Evolutionary conservation across 2,797 vertebrate genomes (phyloP).

Genomic region (Euphonia xanthogaster): DNA sequence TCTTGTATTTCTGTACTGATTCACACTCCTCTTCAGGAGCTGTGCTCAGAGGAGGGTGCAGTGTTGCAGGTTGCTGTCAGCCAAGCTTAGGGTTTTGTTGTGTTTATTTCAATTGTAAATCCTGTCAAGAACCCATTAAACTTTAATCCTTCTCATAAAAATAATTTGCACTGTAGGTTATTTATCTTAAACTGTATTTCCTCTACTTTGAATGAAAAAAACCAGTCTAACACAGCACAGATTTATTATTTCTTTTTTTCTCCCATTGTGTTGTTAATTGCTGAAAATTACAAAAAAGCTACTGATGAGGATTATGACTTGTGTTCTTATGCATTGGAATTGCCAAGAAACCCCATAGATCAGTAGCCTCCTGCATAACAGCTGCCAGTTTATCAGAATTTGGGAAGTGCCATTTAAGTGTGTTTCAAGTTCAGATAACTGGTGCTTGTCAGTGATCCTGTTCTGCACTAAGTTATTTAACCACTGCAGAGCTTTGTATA

Average conservation of each 20-base stretch:
- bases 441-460: neutral
- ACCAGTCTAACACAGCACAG: no score
- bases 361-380: neutral
- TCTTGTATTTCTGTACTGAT: neutral
- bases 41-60: neutral
- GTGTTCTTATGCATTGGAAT: neutral
- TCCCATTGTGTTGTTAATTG: neutral
- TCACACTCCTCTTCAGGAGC: neutral
- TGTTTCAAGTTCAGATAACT: neutral
- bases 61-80: neutral
- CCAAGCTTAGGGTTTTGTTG: neutral
- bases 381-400: neutral
- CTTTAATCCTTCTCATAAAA: neutral
- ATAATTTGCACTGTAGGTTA: fast-evolving
- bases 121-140: neutral
- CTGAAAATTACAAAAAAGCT: neutral
- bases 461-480: neutral
- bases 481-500: neutral
- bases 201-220: neutral
- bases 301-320: neutral
- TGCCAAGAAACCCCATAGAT: neutral
- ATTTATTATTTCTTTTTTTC: neutral
- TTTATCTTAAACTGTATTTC: neutral
- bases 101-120: neutral
- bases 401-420: neutral